A percentile compares a stretch with the other conserved stretches of the same genome.
Conservation (phyloP, 2,888 invertebrate species). For the Apamea anceps region DNA sequence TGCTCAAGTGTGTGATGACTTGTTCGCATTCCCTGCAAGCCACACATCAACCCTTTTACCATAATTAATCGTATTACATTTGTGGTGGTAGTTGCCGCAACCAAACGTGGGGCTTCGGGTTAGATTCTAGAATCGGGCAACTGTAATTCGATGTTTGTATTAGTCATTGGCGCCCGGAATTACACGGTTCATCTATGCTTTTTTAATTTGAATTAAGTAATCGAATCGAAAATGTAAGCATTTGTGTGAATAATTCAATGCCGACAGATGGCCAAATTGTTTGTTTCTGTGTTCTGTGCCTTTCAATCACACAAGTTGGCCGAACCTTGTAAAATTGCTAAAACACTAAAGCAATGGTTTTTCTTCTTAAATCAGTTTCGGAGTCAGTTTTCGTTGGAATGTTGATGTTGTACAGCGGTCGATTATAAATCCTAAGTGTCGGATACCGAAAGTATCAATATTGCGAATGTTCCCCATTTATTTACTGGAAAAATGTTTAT, state of each 20-base stretch:
- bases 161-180: not conserved
- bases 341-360: not conserved
- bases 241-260: constrained; percentile 11
- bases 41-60: constrained; percentile 38
- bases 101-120: not conserved
- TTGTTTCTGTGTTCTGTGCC: constrained; percentile 17
- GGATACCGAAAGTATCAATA: constrained; percentile 51
- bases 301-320: not conserved
- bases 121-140: not conserved
- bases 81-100: not conserved
- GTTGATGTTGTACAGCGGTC: constrained; percentile 52
- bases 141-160: constrained; percentile 5
- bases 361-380: constrained; percentile 33
- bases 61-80: constrained; percentile 47
- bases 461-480: constrained; percentile 48
- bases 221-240: not conserved
- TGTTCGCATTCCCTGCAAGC: constrained; percentile 34
- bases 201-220: constrained; percentile 6
- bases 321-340: not conserved
- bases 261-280: not conserved
- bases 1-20: constrained; percentile 45
- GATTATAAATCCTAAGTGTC: constrained; percentile 44
- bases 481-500: constrained; percentile 48
- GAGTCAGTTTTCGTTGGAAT: constrained; percentile 41
- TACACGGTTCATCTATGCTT: constrained; percentile 7